phyloP scores from a whole-genome alignment of 2,797 vertebrate genomes.

The Vultur gryphus region DNA sequence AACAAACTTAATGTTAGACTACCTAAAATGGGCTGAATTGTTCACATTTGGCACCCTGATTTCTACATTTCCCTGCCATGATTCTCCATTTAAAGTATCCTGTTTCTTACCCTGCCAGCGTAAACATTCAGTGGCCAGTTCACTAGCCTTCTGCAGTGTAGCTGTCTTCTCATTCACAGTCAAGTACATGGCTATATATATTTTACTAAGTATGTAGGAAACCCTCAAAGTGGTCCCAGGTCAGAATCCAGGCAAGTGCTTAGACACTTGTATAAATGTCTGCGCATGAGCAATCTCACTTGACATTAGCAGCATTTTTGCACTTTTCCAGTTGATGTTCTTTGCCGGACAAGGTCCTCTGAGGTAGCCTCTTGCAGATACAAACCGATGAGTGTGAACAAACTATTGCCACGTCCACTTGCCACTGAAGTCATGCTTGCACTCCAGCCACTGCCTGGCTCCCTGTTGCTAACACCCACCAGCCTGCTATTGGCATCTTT shows the following conservation, averaged over 20 bases:
- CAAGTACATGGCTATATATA: background rate
- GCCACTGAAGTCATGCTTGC: background rate
- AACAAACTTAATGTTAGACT: background rate
- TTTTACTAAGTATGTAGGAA: background rate
- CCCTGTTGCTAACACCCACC: background rate
- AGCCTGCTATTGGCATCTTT: background rate
- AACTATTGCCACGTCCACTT: background rate
- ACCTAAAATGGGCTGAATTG: background rate
- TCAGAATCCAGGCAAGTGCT: background rate
- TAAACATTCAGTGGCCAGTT: background rate
- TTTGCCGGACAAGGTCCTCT: background rate
- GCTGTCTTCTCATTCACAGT: background rate
- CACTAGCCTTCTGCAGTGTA: background rate
- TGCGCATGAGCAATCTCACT: background rate
- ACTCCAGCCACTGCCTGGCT: background rate
- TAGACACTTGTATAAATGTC: background rate
- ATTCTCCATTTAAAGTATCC: background rate
- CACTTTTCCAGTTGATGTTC: background rate
- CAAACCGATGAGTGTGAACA: background rate
- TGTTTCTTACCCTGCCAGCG: background rate
- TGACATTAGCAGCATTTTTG: background rate
- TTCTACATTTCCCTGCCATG: background rate
- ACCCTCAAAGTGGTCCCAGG: background rate
- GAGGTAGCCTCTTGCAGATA: background rate
- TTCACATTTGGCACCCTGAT: background rate